phyloP scores from a whole-genome alignment of 2,113 vertebrate genomes.

The Callipepla squamata region DNA sequence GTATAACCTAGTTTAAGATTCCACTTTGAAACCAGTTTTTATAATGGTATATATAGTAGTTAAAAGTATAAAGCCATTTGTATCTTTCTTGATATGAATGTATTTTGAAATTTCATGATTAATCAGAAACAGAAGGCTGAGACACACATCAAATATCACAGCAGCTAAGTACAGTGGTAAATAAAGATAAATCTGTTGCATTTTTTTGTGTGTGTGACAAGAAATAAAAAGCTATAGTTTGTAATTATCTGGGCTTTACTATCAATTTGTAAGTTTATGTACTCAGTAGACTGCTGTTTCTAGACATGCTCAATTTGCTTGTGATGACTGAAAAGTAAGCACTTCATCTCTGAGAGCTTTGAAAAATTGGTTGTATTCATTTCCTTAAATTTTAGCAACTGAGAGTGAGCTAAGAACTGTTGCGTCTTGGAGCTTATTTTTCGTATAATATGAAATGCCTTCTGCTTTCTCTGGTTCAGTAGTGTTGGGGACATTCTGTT shows the following conservation, averaged over 20 bases:
- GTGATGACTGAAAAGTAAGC: not conserved
- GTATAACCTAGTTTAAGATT: not conserved
- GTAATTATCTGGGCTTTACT: not conserved
- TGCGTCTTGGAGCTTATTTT: not conserved
- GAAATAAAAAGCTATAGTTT: not conserved
- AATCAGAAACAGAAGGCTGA: not conserved
- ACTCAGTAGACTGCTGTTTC: not conserved
- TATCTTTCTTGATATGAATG: not conserved
- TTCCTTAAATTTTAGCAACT: not conserved
- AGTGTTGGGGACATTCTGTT: not conserved
- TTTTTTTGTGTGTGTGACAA: not conserved
- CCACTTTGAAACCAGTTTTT: not conserved
- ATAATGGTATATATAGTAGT: not conserved
- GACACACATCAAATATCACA: not conserved
- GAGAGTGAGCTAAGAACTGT: not conserved
- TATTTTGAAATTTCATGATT: not conserved
- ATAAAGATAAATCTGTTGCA: not conserved
- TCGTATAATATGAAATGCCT: not conserved
- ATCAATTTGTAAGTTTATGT: not conserved
- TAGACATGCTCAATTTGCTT: not conserved
- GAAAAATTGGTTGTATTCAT: not conserved
- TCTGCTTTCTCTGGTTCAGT: not conserved
- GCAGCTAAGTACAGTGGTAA: not conserved
- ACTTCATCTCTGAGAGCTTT: not conserved
- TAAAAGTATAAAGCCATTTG: not conserved